A percentile compares a stretch with the other conserved stretches of the same genome.
Evolutionary conservation across 2,888 invertebrate species (phyloP).

Genomic region (Ornithoptera alexandrae): DNA sequence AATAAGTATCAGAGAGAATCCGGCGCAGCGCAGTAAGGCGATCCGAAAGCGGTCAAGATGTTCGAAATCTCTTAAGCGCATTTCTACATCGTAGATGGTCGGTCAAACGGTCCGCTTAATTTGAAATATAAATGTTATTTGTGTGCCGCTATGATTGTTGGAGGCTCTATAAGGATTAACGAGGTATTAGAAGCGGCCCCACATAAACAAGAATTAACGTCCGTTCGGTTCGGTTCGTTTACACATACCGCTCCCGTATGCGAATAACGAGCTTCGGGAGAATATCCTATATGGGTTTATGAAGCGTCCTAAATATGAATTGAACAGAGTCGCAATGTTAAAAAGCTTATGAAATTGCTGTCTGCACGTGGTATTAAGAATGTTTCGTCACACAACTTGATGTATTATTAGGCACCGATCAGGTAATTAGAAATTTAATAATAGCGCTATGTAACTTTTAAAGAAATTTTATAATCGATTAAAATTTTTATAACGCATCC

Average conservation of each 20-base stretch:
- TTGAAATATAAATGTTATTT: slow-evolving; percentile 30
- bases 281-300: slow-evolving; percentile 67
- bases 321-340: slow-evolving; percentile 53
- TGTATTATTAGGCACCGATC: neutral
- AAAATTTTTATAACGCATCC: slow-evolving; percentile 2
- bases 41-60: slow-evolving; percentile 46
- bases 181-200: slow-evolving; percentile 57
- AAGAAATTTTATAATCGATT: neutral
- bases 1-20: slow-evolving; percentile 39
- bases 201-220: slow-evolving; percentile 78
- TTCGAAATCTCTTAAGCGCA: slow-evolving; percentile 32
- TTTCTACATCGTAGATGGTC: slow-evolving; percentile 21
- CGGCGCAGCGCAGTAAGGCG: slow-evolving; percentile 36
- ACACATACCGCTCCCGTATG: slow-evolving; percentile 72
- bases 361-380: neutral
- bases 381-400: neutral
- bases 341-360: neutral
- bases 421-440: slow-evolving; percentile 37
- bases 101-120: slow-evolving; percentile 40
- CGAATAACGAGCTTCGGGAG: slow-evolving; percentile 62
- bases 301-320: slow-evolving; percentile 66
- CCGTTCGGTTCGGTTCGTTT: slow-evolving; percentile 71
- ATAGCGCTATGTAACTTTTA: neutral
- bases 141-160: slow-evolving; percentile 59
- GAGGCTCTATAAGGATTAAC: slow-evolving; percentile 58